Evolutionary conservation across 2,113 vertebrate species (phyloP).

Genomic region (Solenodon paradoxus): DNA sequence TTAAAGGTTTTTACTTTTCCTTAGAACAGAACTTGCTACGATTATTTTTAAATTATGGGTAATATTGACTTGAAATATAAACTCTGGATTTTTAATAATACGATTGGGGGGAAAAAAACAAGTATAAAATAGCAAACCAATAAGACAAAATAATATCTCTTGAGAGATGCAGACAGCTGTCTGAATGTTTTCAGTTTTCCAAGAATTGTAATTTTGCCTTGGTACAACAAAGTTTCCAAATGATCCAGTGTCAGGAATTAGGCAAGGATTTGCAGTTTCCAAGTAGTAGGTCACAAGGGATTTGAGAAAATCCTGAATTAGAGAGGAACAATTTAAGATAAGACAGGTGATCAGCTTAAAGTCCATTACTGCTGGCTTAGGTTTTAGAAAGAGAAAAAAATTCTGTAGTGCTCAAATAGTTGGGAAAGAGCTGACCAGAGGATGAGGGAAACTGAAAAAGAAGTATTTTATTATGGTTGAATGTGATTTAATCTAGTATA

Average conservation of each 20-base stretch:
- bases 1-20: not conserved
- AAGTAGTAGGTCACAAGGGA: slow-evolving; percentile 43
- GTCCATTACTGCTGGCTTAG: slow-evolving; percentile 49
- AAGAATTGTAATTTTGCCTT: slow-evolving; percentile 41
- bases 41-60: not conserved
- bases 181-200: not conserved
- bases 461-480: not conserved
- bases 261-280: slow-evolving; percentile 55
- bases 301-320: slow-evolving; percentile 62
- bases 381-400: not conserved
- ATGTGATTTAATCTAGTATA: not conserved
- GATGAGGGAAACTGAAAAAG: not conserved
- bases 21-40: not conserved
- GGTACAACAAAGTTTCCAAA: not conserved
- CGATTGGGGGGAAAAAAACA: not conserved
- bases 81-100: not conserved
- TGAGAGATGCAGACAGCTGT: not conserved
- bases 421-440: not conserved
- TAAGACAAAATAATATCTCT: not conserved
- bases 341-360: slow-evolving; percentile 13
- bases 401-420: not conserved
- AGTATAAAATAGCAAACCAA: not conserved
- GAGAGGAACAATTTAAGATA: slow-evolving; percentile 58
- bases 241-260: slow-evolving; percentile 52
- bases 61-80: not conserved